A percentile compares a stretch with the other conserved stretches of the same genome.
Conservation (phyloP, 2,888 invertebrate genomes). For the Perizoma flavofasciatum region DNA sequence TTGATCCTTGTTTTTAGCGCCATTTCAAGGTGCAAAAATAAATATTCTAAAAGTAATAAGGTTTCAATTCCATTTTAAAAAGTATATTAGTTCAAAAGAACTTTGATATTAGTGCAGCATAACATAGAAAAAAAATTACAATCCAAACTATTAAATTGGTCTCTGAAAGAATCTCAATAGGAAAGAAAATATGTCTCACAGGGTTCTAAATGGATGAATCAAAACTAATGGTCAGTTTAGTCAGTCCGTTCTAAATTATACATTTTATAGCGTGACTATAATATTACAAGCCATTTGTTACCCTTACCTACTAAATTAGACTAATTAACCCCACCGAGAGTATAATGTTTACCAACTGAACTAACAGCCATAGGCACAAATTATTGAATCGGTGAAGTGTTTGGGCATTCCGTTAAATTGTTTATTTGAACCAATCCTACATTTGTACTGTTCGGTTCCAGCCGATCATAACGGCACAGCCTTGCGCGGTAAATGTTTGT, state of each 20-base stretch:
- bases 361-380: slow-evolving; percentile 48
- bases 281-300: slow-evolving; percentile 39
- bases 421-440: slow-evolving; percentile 15
- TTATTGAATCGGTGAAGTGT: slow-evolving; percentile 47
- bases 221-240: slow-evolving; percentile 19
- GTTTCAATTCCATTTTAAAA: slow-evolving; percentile 50
- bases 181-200: no score
- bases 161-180: no score
- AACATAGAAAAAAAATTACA: no score
- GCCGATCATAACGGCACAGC: no score
- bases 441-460: slow-evolving; percentile 36
- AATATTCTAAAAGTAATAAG: slow-evolving; percentile 56
- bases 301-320: slow-evolving; percentile 52
- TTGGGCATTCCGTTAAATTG: background rate
- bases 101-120: no score
- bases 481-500: background rate
- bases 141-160: no score
- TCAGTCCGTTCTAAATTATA: slow-evolving; percentile 10
- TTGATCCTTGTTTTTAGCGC: slow-evolving; percentile 51
- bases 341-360: slow-evolving; percentile 58
- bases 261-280: slow-evolving; percentile 24
- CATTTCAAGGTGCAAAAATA: slow-evolving; percentile 52
- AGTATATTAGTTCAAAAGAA: slow-evolving; percentile 8
- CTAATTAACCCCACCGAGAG: slow-evolving; percentile 55
- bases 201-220: slow-evolving; percentile 3